Evolutionary conservation across 2,888 invertebrate species (phyloP).

Genomic region (Cerastis rubricosa): DNA sequence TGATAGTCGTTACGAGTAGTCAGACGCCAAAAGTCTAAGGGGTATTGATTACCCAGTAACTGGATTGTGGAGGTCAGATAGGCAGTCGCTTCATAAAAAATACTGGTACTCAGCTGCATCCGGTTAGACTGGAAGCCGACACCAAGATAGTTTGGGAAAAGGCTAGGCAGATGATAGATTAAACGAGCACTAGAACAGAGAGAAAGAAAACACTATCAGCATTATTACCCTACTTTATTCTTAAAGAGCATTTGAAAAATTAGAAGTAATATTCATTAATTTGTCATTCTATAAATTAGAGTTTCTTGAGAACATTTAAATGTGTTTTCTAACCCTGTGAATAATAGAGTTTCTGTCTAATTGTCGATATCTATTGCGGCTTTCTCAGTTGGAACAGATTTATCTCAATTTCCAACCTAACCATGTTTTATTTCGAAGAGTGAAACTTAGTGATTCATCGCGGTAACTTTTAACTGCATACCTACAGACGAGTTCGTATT

Average conservation of each 20-base stretch:
- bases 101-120: too few relatives aligned
- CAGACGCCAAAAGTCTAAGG: too few relatives aligned
- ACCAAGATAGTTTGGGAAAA: too few relatives aligned
- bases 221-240: conserved; percentile 51
- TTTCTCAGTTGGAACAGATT: conserved; percentile 35
- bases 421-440: conserved; percentile 59
- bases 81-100: too few relatives aligned
- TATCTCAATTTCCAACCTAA: conserved; percentile 49
- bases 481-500: conserved; percentile 54
- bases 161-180: too few relatives aligned
- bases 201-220: conserved; percentile 39
- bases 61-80: too few relatives aligned
- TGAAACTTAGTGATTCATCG: conserved; percentile 62
- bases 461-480: conserved; percentile 55
- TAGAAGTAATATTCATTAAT: conserved; percentile 63
- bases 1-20: too few relatives aligned
- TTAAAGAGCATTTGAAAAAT: conserved; percentile 49
- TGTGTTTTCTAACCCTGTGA: conserved; percentile 53
- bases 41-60: too few relatives aligned
- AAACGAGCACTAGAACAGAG: conserved; percentile 8
- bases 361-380: conserved; percentile 56
- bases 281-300: conserved; percentile 58
- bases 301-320: conserved; percentile 37
- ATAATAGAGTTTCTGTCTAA: conserved; percentile 59
- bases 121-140: too few relatives aligned